Evolutionary conservation across 2,888 invertebrate genomes (phyloP).

Genomic region (Euspilapteryx auroguttella): DNA sequence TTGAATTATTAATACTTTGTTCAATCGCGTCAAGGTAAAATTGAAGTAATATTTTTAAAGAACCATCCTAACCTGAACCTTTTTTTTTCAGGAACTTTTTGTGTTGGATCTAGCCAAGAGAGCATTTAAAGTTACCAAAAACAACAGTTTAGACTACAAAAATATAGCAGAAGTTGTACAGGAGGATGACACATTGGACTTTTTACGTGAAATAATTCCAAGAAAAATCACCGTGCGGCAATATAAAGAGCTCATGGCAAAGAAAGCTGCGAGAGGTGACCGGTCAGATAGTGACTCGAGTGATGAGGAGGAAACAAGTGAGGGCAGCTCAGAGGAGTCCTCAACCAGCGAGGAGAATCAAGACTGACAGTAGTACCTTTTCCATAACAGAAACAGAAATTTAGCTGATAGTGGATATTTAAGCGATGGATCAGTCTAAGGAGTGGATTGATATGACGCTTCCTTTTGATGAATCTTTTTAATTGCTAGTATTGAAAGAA

Average conservation of each 20-base stretch:
- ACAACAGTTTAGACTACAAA: constrained; percentile 66
- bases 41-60: too few species aligned
- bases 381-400: too few species aligned
- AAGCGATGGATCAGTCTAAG: too few species aligned
- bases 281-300: constrained; percentile 12
- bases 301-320: constrained; percentile 23
- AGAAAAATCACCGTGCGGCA: constrained; percentile 71
- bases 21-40: too few species aligned
- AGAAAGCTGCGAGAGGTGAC: constrained; percentile 36
- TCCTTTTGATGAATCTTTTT: too few species aligned
- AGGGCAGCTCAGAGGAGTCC: constrained; percentile 27
- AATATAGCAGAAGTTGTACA: constrained; percentile 73
- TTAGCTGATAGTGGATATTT: too few species aligned
- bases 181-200: constrained; percentile 67
- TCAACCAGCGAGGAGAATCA: constrained; percentile 25
- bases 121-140: constrained; percentile 56
- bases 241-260: constrained; percentile 68
- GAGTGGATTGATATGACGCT: too few species aligned
- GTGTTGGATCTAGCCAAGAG: constrained; percentile 67
- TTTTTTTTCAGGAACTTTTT: constrained; percentile 65
- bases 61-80: too few species aligned
- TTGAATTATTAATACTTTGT: too few species aligned
- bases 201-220: constrained; percentile 74
- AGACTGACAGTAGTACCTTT: too few species aligned
- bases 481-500: too few species aligned